Conservation (phyloP, 2,113 vertebrate genomes). For the Fukomys damarensis region DNA sequence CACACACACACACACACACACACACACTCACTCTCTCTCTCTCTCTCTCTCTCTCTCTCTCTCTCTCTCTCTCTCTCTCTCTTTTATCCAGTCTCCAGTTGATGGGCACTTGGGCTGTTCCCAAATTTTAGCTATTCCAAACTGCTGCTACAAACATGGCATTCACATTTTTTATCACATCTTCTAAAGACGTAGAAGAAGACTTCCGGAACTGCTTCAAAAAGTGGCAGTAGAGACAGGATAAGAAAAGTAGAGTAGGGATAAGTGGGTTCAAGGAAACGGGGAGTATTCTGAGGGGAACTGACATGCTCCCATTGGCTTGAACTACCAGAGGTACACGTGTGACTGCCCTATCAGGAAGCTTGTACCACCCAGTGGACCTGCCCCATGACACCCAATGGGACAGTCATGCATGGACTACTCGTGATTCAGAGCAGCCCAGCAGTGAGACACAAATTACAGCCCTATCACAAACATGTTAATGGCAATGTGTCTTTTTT, state of each 20-base stretch:
- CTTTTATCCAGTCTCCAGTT: too few species aligned
- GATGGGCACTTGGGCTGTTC: too few species aligned
- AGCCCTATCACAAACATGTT: background rate
- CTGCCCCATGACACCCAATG: background rate
- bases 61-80: too few species aligned
- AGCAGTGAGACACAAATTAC: background rate
- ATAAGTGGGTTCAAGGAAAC: background rate
- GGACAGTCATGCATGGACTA: background rate
- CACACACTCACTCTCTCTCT: too few species aligned
- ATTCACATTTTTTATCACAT: background rate
- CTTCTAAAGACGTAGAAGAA: background rate
- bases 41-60: too few species aligned
- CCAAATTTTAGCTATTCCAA: too few species aligned
- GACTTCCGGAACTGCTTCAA: background rate
- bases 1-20: too few species aligned
- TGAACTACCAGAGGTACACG: background rate
- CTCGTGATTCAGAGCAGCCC: background rate
- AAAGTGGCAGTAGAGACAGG: background rate
- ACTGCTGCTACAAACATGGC: too few species aligned
- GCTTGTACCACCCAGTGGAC: background rate
- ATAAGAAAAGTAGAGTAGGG: too few species aligned
- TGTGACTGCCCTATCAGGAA: background rate
- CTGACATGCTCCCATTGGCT: background rate
- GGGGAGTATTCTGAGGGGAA: background rate
- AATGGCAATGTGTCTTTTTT: too few species aligned